These are phyloP conservation scores for Henicopernis longicauda DNA, from an alignment of 2,113 vertebrate species.

Conservation along the genomic window DNA sequence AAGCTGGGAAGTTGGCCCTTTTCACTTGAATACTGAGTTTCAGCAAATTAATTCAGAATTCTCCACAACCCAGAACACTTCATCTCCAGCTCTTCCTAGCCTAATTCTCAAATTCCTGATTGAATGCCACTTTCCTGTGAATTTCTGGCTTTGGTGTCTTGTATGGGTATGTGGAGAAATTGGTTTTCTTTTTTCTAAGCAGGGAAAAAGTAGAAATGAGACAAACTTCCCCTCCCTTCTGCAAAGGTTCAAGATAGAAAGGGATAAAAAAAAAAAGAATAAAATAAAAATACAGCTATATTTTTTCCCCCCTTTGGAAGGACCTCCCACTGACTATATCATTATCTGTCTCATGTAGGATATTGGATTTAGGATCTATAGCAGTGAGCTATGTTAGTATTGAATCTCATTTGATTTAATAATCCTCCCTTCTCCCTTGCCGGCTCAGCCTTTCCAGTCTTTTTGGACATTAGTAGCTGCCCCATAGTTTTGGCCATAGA, in stretches of 20 bases:
- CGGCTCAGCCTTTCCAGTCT: not conserved
- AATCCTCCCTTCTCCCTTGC: not conserved
- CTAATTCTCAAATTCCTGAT: constrained; percentile 13
- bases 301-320: not conserved
- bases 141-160: constrained; percentile 35
- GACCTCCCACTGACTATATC: constrained; percentile 60
- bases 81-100: not conserved
- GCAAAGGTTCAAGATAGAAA: not conserved
- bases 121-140: not conserved
- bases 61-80: not conserved
- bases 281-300: not conserved
- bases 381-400: not conserved
- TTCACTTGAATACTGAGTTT: not conserved
- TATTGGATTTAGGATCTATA: constrained; percentile 58
- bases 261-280: not conserved
- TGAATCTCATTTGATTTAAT: constrained; percentile 64
- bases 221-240: not conserved
- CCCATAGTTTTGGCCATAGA: not conserved
- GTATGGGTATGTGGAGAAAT: not conserved
- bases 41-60: not conserved
- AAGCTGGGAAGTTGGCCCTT: not conserved
- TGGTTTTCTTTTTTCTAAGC: constrained; percentile 2
- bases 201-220: not conserved
- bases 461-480: not conserved
- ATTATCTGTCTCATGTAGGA: constrained; percentile 52